phyloP scores from a whole-genome alignment of 2,797 vertebrate species.

The Manis pentadactyla region DNA sequence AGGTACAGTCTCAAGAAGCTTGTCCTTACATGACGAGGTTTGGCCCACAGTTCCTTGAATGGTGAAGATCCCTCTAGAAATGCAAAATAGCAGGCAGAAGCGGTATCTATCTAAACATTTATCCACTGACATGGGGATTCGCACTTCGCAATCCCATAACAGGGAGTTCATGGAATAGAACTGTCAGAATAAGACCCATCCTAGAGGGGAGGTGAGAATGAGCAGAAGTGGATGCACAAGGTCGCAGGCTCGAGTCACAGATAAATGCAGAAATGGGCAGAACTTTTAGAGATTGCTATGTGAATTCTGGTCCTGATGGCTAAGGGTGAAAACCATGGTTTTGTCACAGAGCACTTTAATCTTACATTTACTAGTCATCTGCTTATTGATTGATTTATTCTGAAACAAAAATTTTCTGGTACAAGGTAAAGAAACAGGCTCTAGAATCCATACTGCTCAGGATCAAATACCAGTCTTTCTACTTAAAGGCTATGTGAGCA shows the following conservation, averaged over 20 bases:
- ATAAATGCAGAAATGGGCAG: background rate
- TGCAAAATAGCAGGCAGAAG: background rate
- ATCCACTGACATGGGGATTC: background rate
- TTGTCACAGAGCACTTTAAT: background rate
- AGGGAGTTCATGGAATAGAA: background rate
- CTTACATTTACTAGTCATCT: background rate
- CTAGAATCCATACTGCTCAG: background rate
- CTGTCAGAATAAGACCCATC: background rate
- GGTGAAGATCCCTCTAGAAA: background rate
- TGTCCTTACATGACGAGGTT: background rate
- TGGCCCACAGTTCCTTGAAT: background rate
- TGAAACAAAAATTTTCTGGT: background rate
- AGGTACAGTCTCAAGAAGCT: background rate
- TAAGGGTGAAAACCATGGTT: background rate
- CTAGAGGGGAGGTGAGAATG: background rate
- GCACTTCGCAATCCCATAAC: background rate
- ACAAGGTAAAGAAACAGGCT: background rate
- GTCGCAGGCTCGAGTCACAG: background rate
- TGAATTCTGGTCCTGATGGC: background rate
- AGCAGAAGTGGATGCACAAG: background rate
- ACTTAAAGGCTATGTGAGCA: background rate
- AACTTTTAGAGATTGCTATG: background rate
- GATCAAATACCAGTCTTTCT: background rate
- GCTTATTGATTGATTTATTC: background rate
- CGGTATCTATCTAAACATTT: background rate